phyloP scores from a whole-genome alignment of 2,797 vertebrate species.

The Poeciliopsis turneri region DNA sequence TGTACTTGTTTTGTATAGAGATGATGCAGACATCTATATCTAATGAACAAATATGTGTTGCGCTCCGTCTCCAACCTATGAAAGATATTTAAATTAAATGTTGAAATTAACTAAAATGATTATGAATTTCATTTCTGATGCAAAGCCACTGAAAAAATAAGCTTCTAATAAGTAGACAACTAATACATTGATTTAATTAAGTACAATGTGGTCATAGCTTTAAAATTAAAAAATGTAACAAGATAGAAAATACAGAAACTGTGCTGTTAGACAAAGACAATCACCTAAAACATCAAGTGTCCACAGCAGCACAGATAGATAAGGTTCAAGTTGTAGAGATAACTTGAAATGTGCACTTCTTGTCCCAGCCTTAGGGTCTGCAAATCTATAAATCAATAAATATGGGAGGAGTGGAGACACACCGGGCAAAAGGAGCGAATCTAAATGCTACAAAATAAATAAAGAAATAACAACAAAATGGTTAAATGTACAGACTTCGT shows the following conservation, averaged over 20 bases:
- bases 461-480: constrained; percentile 46
- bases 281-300: not conserved
- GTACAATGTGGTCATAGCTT: not conserved
- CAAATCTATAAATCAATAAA: constrained; percentile 1
- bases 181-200: not conserved
- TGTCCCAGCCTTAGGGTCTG: too few relatives aligned
- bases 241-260: not conserved
- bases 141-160: not conserved
- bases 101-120: not conserved
- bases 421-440: not conserved
- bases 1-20: not conserved
- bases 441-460: not conserved
- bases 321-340: not conserved
- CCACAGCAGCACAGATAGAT: not conserved
- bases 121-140: not conserved
- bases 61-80: not conserved
- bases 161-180: not conserved
- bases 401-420: constrained; percentile 15
- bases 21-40: not conserved
- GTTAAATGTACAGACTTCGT: constrained; percentile 69
- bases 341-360: not conserved
- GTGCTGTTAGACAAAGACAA: not conserved
- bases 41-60: not conserved
- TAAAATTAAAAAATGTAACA: not conserved
- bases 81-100: not conserved